These are phyloP conservation scores for Leuciscus idus DNA, from an alignment of 2,113 vertebrate genomes.

Conservation along the genomic window DNA sequence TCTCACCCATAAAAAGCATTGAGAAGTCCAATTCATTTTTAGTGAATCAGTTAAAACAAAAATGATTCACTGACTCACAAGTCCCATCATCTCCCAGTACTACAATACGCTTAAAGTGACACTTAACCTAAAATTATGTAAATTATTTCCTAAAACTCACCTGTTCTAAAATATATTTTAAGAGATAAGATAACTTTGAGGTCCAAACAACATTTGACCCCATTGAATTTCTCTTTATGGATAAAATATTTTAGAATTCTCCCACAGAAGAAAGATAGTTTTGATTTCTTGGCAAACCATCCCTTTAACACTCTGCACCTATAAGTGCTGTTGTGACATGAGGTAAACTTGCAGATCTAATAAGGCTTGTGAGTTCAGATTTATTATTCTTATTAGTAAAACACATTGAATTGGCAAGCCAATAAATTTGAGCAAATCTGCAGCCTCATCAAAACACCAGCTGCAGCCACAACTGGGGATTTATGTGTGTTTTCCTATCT, in stretches of 20 bases:
- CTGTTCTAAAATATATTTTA: neutral
- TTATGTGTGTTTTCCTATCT: neutral
- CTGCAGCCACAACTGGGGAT: conserved; percentile 28
- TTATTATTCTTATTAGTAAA: neutral
- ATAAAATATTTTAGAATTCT: neutral
- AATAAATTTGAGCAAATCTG: conserved; percentile 19
- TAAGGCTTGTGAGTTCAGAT: conserved; percentile 1
- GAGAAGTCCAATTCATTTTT: neutral
- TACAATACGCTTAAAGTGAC: neutral
- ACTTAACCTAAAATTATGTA: neutral
- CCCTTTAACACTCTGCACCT: neutral
- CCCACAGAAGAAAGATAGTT: neutral
- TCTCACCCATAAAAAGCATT: neutral
- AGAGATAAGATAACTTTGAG: neutral
- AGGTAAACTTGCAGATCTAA: neutral
- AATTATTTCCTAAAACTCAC: neutral
- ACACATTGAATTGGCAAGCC: neutral
- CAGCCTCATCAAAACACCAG: conserved; percentile 38
- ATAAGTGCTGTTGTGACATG: neutral
- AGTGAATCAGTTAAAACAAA: neutral
- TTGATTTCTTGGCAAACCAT: neutral
- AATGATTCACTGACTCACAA: neutral
- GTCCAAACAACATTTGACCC: neutral
- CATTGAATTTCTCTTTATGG: neutral
- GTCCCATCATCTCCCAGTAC: neutral